phyloP scores from a whole-genome alignment of 1,140 invertebrate species.

The Brachionus angularis region DNA sequence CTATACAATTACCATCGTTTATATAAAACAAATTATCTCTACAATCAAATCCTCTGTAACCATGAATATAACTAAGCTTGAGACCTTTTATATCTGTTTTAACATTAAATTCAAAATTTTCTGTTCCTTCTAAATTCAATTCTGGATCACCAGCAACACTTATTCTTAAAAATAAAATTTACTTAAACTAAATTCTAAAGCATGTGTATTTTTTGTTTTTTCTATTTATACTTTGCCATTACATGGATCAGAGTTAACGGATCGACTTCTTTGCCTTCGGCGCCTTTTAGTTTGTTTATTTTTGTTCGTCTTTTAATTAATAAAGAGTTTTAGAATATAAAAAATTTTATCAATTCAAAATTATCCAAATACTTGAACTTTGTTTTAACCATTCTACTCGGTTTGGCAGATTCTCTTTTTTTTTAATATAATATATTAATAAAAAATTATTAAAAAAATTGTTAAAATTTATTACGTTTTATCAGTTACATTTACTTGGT shows the following conservation, averaged over 20 bases:
- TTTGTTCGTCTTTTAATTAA: conserved; percentile 24
- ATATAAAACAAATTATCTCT: conserved; percentile 57
- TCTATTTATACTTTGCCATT: conserved; percentile 15
- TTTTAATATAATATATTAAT: neutral
- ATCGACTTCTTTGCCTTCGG: neutral
- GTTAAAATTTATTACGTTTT: conserved; percentile 25
- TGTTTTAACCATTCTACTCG: conserved; percentile 35
- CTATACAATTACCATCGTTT: conserved; percentile 56
- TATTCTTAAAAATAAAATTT: neutral
- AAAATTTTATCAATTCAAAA: neutral
- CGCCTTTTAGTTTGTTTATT: conserved; percentile 14
- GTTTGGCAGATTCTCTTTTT: conserved; percentile 5
- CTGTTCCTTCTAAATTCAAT: neutral
- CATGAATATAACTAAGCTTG: conserved; percentile 56
- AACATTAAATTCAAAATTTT: conserved; percentile 10
- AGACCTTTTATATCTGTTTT: conserved; percentile 50
- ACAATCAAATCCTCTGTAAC: conserved; percentile 59
- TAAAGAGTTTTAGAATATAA: neutral
- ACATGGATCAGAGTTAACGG: conserved; percentile 10
- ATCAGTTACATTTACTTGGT: conserved; percentile 10
- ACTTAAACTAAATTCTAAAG: neutral
- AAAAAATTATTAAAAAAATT: neutral
- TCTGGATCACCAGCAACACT: neutral
- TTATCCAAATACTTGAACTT: conserved; percentile 24
- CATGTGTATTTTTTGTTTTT: too few species aligned